Evolutionary conservation across 2,888 invertebrate genomes (phyloP).

Genomic region (Trichogramma evanescens): DNA sequence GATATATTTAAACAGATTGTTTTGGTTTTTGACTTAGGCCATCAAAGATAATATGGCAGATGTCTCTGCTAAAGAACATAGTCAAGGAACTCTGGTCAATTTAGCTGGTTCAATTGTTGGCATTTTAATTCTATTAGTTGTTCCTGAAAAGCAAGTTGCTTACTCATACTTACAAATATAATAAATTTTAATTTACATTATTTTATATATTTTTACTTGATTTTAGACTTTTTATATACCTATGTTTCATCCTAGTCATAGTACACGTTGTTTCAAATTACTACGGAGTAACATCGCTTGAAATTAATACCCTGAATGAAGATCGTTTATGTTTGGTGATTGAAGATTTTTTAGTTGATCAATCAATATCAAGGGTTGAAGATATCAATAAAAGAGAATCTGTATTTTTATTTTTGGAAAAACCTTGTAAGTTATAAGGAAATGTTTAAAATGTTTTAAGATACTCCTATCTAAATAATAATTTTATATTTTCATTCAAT

Average conservation of each 20-base stretch:
- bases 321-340: slow-evolving; percentile 67
- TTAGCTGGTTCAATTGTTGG: slow-evolving; percentile 76
- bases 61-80: slow-evolving; percentile 89
- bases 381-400: slow-evolving; percentile 68
- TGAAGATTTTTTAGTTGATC: slow-evolving; percentile 59
- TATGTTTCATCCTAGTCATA: slow-evolving; percentile 67
- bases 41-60: slow-evolving; percentile 85
- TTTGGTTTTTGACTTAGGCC: slow-evolving; percentile 51
- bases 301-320: slow-evolving; percentile 74
- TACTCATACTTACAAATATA: slow-evolving; percentile 3
- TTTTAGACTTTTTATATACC: slow-evolving; percentile 62
- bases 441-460: background rate
- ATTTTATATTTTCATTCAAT: slow-evolving; percentile 25
- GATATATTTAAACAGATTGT: slow-evolving; percentile 1
- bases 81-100: slow-evolving; percentile 95
- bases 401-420: slow-evolving; percentile 54
- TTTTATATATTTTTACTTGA: slow-evolving; percentile 19
- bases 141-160: slow-evolving; percentile 51
- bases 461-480: background rate
- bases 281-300: slow-evolving; percentile 73
- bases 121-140: slow-evolving; percentile 64
- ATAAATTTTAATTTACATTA: background rate
- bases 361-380: slow-evolving; percentile 57
- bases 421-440: slow-evolving; percentile 34
- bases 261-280: slow-evolving; percentile 85